Evolutionary conservation across 1,140 invertebrate genomes (phyloP).

Genomic region (Gonatopus flavifemur): DNA sequence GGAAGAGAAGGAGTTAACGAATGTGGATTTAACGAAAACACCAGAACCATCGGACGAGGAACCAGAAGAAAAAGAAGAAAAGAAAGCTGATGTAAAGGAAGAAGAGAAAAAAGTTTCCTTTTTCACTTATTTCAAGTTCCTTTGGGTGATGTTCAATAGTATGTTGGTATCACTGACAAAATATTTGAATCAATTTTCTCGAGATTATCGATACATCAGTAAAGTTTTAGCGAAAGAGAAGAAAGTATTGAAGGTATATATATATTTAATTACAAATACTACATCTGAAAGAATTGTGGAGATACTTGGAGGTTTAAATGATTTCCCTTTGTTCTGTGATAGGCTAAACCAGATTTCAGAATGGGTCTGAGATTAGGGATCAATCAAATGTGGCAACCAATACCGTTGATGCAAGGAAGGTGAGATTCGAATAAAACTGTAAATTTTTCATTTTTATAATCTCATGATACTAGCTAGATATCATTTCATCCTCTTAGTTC

Average conservation of each 20-base stretch:
- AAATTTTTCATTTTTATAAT: too few species aligned
- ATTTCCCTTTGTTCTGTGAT: too few species aligned
- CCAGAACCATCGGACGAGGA: constrained; percentile 23
- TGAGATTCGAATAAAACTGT: constrained; percentile 51
- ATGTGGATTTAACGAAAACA: constrained; percentile 28
- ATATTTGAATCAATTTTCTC: constrained; percentile 83
- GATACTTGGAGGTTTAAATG: too few species aligned
- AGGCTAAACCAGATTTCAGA: constrained; percentile 71
- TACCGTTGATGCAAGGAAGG: constrained; percentile 61
- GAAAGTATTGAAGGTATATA: constrained; percentile 76
- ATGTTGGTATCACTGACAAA: constrained; percentile 84
- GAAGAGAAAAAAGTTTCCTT: constrained; percentile 41
- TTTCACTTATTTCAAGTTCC: constrained; percentile 61
- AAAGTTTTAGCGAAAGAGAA: constrained; percentile 77
- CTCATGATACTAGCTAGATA: too few species aligned
- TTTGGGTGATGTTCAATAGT: constrained; percentile 76
- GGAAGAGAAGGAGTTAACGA: constrained; percentile 26
- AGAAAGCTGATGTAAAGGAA: constrained; percentile 31
- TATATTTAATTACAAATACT: constrained; percentile 8
- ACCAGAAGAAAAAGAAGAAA: constrained; percentile 6
- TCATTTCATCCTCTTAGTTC: too few species aligned
- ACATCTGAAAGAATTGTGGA: too few species aligned
- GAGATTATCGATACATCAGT: constrained; percentile 92
- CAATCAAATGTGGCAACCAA: constrained; percentile 73
- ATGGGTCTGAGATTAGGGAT: constrained; percentile 68